Base-by-base conservation (phyloP, 2,797 vertebrate species). In the Fratercula arctica region DNA sequence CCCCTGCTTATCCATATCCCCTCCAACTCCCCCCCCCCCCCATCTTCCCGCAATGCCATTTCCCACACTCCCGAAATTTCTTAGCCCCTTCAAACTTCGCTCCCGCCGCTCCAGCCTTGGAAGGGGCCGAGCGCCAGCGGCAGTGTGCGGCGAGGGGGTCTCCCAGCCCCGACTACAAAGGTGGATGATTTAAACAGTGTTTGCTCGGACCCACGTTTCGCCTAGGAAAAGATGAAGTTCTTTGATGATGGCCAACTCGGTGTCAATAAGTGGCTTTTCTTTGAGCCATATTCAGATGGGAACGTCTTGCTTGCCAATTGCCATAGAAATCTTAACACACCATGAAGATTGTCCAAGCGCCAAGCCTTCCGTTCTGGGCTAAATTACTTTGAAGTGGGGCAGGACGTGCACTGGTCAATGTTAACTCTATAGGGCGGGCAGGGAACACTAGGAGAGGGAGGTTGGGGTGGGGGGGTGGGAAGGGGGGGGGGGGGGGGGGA, bases 301-400 rank as follows among this genome's bases (percentile, higher is more conserved):
- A 98, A 98, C 97, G 98, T 98, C 98, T 98, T 98, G 97, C 98
- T 98, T 97, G 97, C 98, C 98, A 98, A 99, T 98, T 98, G 98
- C 99, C 98, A 99, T 98, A 99, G 99, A 99, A 99, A 99, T 99
- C 98, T 97, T 98, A 99, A 99, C 98, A 98, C 98, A 98, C 99
- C 99, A 98, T 99, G 99, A 99, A 99, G 98, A 98, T 97, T 98
- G 98, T 98, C 98, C 98, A 98, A 98, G 98, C 98, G 97, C 98
- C 98, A 98, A 97, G 98, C 98, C 98, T 99, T 99, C 98, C 98
- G 98, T 98, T 98, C 98, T 97, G 98, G 98, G 97, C 98, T 98
- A 97, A 98, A 98, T 98, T 98, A 97, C 99, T 99, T 99, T 99
- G 99, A 99, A 99, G 99, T 99, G 98, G 98, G 96, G 98, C 98